These are phyloP conservation scores for Atrina japonica DNA, from an alignment of 2,888 invertebrate genomes.

Conservation along the genomic window DNA sequence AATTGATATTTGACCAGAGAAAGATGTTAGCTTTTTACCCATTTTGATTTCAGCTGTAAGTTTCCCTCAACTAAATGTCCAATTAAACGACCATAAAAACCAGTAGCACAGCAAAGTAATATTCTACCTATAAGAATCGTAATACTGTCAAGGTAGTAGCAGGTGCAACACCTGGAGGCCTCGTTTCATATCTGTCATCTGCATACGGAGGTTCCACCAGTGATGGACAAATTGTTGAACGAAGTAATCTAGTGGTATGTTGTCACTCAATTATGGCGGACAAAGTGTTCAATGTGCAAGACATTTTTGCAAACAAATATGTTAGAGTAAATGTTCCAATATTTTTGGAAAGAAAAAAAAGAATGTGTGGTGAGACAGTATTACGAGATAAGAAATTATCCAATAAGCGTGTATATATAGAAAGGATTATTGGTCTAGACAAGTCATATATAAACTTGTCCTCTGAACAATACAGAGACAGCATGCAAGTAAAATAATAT, in stretches of 20 bases:
- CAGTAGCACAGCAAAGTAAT: conserved; percentile 56
- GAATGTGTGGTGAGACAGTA: conserved; percentile 42
- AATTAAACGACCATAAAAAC: conserved; percentile 51
- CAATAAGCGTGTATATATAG: conserved; percentile 50
- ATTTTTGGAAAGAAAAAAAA: conserved; percentile 53
- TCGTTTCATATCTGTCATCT: conserved; percentile 51
- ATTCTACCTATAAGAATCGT: conserved; percentile 61
- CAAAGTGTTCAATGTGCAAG: conserved; percentile 53
- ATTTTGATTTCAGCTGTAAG: conserved; percentile 48
- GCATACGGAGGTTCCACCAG: conserved; percentile 62
- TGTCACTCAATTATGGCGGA: conserved; percentile 54
- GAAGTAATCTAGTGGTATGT: conserved; percentile 30
- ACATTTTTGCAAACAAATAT: conserved; percentile 45
- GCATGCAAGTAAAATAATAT: conserved; percentile 43
- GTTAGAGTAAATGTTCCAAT: conserved; percentile 49
- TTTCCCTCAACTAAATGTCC: conserved; percentile 62
- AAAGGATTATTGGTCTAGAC: conserved; percentile 51
- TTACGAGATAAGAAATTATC: too few relatives aligned
- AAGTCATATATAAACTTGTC: conserved; percentile 46
- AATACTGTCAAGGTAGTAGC: conserved; percentile 55
- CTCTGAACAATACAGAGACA: conserved; percentile 46
- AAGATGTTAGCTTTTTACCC: conserved; percentile 45
- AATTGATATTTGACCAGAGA: conserved; percentile 45
- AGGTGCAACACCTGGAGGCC: conserved; percentile 58
- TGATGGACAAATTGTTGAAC: conserved; percentile 52